These are phyloP conservation scores for Poeciliopsis turneri DNA, from an alignment of 2,797 vertebrate genomes.

Conservation along the genomic window DNA sequence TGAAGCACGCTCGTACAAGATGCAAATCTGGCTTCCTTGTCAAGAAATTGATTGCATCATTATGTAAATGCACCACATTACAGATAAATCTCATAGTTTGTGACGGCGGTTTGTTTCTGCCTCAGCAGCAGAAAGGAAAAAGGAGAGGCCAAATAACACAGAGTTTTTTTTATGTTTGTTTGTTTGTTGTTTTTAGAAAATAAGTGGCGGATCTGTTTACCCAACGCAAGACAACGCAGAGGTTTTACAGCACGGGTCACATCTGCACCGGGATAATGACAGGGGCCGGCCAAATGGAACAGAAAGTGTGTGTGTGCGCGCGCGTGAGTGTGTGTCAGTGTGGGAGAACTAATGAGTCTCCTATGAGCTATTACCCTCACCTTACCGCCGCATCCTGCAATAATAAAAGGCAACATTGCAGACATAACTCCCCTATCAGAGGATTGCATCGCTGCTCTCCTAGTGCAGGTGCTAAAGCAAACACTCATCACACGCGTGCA, in stretches of 20 bases:
- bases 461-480: conserved; percentile 25
- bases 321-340: conserved; percentile 34
- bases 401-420: conserved; percentile 67
- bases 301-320: conserved; percentile 25
- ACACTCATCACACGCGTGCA: conserved; percentile 11
- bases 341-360: conserved; percentile 74
- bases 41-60: neutral
- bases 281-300: conserved; percentile 78
- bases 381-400: conserved; percentile 62
- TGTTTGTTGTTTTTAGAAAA: conserved; percentile 13
- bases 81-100: neutral
- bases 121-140: neutral
- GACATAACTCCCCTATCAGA: conserved; percentile 46
- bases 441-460: conserved; percentile 31
- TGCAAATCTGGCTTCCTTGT: neutral
- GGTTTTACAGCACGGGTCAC: conserved; percentile 77
- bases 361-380: conserved; percentile 73
- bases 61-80: neutral
- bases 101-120: neutral
- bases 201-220: conserved; percentile 28
- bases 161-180: conserved; percentile 10
- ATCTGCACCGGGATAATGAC: conserved; percentile 80
- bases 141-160: conserved; percentile 7
- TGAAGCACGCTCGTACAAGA: neutral
- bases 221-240: conserved; percentile 61